phyloP scores from a whole-genome alignment of 2,888 invertebrate genomes.

The Acrocera orbiculus region DNA sequence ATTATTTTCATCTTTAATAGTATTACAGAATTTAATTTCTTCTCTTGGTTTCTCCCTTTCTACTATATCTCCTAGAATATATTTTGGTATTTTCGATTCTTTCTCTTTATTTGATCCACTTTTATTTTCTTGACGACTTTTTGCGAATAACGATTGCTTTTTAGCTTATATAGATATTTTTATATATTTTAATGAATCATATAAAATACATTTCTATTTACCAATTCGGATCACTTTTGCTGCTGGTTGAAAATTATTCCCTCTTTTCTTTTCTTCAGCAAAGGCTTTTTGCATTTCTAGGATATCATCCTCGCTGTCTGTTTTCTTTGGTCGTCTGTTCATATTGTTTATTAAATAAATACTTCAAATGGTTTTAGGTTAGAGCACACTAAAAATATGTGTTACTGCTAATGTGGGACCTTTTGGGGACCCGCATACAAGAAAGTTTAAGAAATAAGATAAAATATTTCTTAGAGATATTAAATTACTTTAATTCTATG shows the following conservation, averaged over 20 bases:
- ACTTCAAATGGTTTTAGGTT: no score
- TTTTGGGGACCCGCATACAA: no score
- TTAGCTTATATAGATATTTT: conserved; percentile 14
- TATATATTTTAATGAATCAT: neutral
- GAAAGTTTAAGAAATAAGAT: no score
- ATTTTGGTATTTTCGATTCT: conserved; percentile 16
- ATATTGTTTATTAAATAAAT: conserved; percentile 26
- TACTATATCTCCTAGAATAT: conserved; percentile 38
- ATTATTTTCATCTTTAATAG: neutral
- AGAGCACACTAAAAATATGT: no score
- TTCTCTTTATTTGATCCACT: conserved; percentile 11
- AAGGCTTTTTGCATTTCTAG: conserved; percentile 57
- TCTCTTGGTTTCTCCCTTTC: conserved; percentile 22
- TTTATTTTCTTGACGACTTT: conserved; percentile 9
- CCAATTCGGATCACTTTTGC: conserved; percentile 36
- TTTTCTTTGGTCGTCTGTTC: conserved; percentile 47
- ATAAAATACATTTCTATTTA: conserved; percentile 8
- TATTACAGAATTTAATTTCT: neutral
- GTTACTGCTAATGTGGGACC: no score
- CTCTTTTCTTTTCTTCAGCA: conserved; percentile 36
- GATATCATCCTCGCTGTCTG: conserved; percentile 57
- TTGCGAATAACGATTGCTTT: conserved; percentile 24
- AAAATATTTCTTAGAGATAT: no score
- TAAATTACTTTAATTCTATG: no score
- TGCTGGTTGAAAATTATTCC: conserved; percentile 39